phyloP scores from a whole-genome alignment of 2,888 invertebrate species.

The Calliscelio sp. region DNA sequence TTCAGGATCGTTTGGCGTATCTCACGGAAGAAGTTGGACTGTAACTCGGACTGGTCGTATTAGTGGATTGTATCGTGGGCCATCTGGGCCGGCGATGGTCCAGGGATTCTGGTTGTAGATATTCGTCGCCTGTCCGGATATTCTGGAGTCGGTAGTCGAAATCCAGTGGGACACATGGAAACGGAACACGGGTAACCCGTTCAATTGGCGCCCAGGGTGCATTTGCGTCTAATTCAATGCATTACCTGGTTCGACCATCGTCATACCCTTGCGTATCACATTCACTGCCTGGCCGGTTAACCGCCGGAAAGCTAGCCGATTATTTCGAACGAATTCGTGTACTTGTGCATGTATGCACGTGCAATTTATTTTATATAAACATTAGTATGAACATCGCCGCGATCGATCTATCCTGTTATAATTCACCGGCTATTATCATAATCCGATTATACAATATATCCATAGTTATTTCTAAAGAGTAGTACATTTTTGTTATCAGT shows the following conservation, averaged over 20 bases:
- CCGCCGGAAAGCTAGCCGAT: conserved; percentile 74
- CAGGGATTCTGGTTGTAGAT: conserved; percentile 66
- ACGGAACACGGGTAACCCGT: conserved; percentile 82
- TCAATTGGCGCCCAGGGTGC: conserved; percentile 85
- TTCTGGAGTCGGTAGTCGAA: conserved; percentile 78
- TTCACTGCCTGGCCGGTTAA: conserved; percentile 72
- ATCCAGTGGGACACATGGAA: conserved; percentile 83
- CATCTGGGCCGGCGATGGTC: conserved; percentile 45
- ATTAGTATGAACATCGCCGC: conserved; percentile 40
- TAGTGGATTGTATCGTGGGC: conserved; percentile 56
- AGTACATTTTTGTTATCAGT: too few species aligned
- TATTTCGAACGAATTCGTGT: conserved; percentile 52
- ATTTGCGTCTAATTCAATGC: conserved; percentile 89
- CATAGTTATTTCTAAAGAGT: too few species aligned
- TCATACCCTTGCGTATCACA: conserved; percentile 71
- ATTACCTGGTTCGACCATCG: conserved; percentile 84
- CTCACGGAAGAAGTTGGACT: conserved; percentile 48
- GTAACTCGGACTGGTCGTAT: conserved; percentile 36
- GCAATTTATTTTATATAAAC: conserved; percentile 62
- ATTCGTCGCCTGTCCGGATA: conserved; percentile 66
- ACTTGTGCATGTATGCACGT: conserved; percentile 39
- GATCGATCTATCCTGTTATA: conserved; percentile 50
- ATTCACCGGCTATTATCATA: conserved; percentile 59
- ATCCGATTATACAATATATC: conserved; percentile 26
- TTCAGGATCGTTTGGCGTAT: conserved; percentile 58